Conservation (phyloP, 2,797 vertebrate species). For the Sciurus carolinensis region DNA sequence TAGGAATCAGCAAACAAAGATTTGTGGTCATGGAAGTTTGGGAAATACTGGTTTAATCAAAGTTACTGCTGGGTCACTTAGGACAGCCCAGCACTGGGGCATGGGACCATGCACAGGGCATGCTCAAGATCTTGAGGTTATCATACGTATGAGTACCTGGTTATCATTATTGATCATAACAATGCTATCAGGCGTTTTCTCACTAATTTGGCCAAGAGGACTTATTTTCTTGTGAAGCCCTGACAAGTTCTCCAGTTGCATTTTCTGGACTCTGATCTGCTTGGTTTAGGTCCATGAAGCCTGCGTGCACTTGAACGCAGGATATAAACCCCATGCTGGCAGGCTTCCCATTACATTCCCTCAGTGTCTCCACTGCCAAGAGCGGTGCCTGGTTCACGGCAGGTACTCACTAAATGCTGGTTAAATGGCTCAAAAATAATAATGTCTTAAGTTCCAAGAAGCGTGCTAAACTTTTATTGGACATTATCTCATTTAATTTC, state of each 20-base stretch:
- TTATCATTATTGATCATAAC: not conserved
- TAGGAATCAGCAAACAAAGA: not conserved
- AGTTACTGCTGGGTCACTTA: not conserved
- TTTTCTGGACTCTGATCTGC: not conserved
- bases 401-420: not conserved
- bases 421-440: not conserved
- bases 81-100: not conserved
- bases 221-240: not conserved
- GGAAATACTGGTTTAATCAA: not conserved
- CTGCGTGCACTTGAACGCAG: too few relatives aligned
- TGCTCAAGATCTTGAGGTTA: not conserved
- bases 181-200: not conserved
- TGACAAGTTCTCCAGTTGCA: not conserved
- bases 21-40: not conserved
- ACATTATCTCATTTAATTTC: not conserved
- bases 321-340: not conserved
- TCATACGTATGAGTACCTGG: not conserved
- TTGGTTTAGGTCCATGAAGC: not conserved
- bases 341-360: not conserved
- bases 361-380: not conserved
- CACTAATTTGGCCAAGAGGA: not conserved
- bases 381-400: not conserved
- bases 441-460: not conserved
- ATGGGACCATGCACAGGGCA: accelerated
- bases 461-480: not conserved